A percentile compares a stretch with the other conserved stretches of the same genome.
Evolutionary conservation across 2,797 vertebrate species (phyloP).

Genomic region (Malurus leucopterus): DNA sequence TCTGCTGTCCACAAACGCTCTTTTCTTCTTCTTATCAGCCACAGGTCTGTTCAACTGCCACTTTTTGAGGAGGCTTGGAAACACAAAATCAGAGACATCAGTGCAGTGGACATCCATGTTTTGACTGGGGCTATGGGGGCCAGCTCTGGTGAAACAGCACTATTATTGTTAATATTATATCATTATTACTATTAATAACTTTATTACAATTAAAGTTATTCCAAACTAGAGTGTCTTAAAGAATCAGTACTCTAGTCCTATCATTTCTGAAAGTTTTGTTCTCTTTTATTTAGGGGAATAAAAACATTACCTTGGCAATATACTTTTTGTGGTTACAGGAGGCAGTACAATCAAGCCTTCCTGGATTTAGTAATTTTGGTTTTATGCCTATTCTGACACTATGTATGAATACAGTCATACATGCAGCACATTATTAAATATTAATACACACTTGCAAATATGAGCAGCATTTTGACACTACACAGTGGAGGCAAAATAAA

Average conservation of each 20-base stretch:
- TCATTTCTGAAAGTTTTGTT: neutral
- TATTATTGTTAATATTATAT: neutral
- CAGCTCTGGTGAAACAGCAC: neutral
- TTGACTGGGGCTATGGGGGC: neutral
- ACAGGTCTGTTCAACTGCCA: neutral
- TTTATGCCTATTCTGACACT: neutral
- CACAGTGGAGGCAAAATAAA: neutral
- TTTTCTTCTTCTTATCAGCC: constrained; percentile 45
- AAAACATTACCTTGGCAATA: neutral
- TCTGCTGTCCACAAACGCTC: constrained; percentile 20
- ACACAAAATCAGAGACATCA: neutral
- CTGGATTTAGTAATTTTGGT: neutral
- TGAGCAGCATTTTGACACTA: neutral
- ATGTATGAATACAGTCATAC: neutral
- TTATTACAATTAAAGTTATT: neutral
- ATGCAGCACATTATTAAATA: neutral
- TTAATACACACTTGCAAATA: neutral
- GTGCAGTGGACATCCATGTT: neutral
- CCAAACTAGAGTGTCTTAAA: neutral
- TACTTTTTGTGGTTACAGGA: neutral
- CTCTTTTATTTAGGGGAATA: neutral
- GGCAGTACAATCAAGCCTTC: neutral
- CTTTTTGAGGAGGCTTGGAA: constrained; percentile 53
- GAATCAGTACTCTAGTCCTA: neutral
- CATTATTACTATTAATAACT: neutral